Conservation (phyloP, 1,140 invertebrate species). For the Mizuhopecten yessoensis region DNA sequence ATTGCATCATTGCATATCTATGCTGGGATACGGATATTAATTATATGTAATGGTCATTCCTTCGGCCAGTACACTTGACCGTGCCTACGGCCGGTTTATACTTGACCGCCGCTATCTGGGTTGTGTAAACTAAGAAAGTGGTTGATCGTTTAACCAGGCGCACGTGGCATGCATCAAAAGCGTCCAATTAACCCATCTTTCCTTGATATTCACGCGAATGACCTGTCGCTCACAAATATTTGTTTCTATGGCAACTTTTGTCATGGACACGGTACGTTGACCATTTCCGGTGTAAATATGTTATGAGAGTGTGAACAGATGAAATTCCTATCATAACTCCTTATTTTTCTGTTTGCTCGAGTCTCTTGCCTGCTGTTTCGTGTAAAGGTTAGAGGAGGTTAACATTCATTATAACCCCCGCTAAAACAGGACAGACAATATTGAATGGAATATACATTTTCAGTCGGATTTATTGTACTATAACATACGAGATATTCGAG, state of each 20-base stretch:
- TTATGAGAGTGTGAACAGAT: not conserved
- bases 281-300: slow-evolving; percentile 37
- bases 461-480: too few relatives aligned
- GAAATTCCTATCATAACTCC: not conserved
- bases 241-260: not conserved
- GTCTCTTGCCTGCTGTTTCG: too few relatives aligned
- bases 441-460: too few relatives aligned
- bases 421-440: too few relatives aligned
- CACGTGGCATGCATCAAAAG: not conserved
- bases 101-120: too few relatives aligned
- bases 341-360: too few relatives aligned
- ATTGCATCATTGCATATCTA: too few relatives aligned
- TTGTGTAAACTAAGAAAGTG: not conserved
- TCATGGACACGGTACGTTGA: slow-evolving; percentile 22
- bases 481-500: too few relatives aligned
- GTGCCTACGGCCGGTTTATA: not conserved
- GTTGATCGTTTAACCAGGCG: not conserved
- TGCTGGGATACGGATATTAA: too few relatives aligned
- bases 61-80: not conserved
- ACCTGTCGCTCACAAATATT: not conserved
- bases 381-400: too few relatives aligned
- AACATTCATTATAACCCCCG: too few relatives aligned
- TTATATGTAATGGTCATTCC: too few relatives aligned
- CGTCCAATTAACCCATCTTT: not conserved
- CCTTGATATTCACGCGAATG: not conserved